phyloP scores from a whole-genome alignment of 2,888 invertebrate species.

The Amphimallon solstitiale region DNA sequence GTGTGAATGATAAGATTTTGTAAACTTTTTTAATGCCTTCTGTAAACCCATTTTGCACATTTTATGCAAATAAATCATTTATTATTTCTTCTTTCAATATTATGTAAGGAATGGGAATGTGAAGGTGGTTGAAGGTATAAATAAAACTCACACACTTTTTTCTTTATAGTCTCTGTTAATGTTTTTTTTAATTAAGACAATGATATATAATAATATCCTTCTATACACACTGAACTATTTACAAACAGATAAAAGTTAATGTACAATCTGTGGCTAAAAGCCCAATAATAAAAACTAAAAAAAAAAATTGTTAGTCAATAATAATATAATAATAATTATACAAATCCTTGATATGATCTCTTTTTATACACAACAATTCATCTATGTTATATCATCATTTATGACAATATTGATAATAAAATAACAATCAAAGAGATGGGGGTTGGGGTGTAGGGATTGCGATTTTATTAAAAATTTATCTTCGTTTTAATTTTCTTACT shows the following conservation, averaged over 20 bases:
- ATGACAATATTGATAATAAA: conserved; percentile 55
- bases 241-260: conserved; percentile 64
- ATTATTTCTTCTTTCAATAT: too few species aligned
- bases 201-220: conserved; percentile 62
- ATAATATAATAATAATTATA: conserved; percentile 56
- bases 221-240: conserved; percentile 66
- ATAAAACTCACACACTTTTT: conserved; percentile 39
- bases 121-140: not conserved
- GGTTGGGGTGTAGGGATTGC: not conserved
- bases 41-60: too few species aligned
- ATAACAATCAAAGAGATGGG: conserved; percentile 54
- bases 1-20: too few species aligned
- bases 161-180: conserved; percentile 62
- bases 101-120: not conserved
- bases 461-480: not conserved
- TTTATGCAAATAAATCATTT: too few species aligned
- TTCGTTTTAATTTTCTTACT: not conserved
- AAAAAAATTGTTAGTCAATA: conserved; percentile 47
- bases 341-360: conserved; percentile 63
- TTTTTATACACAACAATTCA: conserved; percentile 62
- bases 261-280: conserved; percentile 58
- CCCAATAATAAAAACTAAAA: conserved; percentile 54
- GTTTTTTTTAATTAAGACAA: conserved; percentile 64
- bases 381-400: conserved; percentile 51
- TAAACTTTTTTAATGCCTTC: too few species aligned